Evolutionary conservation across 2,888 invertebrate genomes (phyloP).

Genomic region (Diogma glabrata): DNA sequence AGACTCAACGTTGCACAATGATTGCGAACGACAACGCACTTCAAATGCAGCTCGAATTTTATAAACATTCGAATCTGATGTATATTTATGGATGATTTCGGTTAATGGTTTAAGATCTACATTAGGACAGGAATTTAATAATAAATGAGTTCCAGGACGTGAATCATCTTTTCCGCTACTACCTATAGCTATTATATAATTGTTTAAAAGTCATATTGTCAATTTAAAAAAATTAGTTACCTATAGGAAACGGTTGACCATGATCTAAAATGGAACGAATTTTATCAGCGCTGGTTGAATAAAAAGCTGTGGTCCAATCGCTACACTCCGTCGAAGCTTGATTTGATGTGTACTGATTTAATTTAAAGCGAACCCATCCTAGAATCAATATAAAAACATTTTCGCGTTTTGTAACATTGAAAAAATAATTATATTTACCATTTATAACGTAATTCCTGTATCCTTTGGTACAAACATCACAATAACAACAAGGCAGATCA

Average conservation of each 20-base stretch:
- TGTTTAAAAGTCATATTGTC: background rate
- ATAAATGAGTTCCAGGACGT: constrained; percentile 31
- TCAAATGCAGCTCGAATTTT: constrained; percentile 35
- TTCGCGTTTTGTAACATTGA: background rate
- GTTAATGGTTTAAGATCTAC: constrained; percentile 26
- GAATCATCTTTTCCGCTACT: constrained; percentile 30
- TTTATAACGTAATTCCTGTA: constrained; percentile 7
- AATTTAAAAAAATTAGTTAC: background rate
- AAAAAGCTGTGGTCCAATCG: constrained; percentile 34
- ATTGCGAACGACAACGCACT: constrained; percentile 33
- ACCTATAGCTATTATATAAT: background rate
- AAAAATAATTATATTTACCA: background rate
- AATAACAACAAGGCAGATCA: constrained; percentile 31
- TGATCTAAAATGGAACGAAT: constrained; percentile 36
- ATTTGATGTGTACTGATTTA: constrained; percentile 31
- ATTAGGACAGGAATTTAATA: constrained; percentile 33
- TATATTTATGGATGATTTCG: constrained; percentile 29
- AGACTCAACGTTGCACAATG: constrained; percentile 26
- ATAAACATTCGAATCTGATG: constrained; percentile 28
- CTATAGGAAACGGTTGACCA: constrained; percentile 33
- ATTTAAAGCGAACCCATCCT: constrained; percentile 36
- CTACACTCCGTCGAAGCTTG: constrained; percentile 18
- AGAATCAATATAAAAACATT: background rate
- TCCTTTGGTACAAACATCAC: constrained; percentile 18
- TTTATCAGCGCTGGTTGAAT: constrained; percentile 35